These are phyloP conservation scores for Daktulosphaira vitifoliae DNA, from an alignment of 1,140 invertebrate genomes.

Conservation along the genomic window DNA sequence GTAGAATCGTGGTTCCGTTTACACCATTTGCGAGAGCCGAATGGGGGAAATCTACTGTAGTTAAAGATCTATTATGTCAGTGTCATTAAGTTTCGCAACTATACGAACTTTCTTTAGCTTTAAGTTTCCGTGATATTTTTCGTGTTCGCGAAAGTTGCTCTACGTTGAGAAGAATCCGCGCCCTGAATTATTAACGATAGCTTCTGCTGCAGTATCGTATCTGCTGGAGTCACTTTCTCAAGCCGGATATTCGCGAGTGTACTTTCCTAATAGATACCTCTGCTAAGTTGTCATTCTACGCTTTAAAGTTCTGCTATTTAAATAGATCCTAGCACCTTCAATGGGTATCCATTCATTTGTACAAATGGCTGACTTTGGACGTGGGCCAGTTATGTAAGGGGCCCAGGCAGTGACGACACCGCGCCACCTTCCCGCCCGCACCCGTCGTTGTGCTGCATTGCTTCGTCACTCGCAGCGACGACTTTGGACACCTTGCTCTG, in stretches of 20 bases:
- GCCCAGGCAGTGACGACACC: slow-evolving; percentile 30
- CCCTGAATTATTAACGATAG: no score
- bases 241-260: slow-evolving; percentile 6
- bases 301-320: neutral
- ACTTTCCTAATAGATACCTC: neutral
- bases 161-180: no score
- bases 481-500: slow-evolving; percentile 1
- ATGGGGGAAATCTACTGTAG: neutral
- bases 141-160: no score
- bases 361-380: slow-evolving; percentile 30
- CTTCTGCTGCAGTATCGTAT: neutral
- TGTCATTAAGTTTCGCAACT: slow-evolving; percentile 4
- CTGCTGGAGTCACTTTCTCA: neutral
- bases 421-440: slow-evolving; percentile 19
- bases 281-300: neutral
- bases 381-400: slow-evolving; percentile 33
- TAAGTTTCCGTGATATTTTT: no score
- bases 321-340: neutral
- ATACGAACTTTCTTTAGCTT: no score
- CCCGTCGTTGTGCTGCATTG: slow-evolving; percentile 13
- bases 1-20: slow-evolving; percentile 33
- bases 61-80: neutral
- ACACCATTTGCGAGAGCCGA: neutral
- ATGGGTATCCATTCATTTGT: slow-evolving; percentile 9
- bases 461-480: neutral